A percentile compares a stretch with the other conserved stretches of the same genome.
Evolutionary conservation across 2,113 vertebrate species (phyloP).

Genomic region (Ammodytes marinus): DNA sequence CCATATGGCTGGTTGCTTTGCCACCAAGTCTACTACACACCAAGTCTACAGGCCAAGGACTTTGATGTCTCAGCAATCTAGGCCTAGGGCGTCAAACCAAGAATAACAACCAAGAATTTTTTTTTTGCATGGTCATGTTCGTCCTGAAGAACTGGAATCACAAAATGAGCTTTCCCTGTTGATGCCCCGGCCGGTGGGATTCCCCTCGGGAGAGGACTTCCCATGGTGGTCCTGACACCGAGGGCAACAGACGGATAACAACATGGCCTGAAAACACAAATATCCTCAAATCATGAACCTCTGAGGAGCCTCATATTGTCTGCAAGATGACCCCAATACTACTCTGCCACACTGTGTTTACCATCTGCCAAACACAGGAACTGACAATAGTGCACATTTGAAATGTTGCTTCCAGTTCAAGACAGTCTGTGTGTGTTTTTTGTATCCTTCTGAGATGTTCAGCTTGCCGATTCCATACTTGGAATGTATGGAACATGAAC

Average conservation of each 20-base stretch:
- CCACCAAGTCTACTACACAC: conserved; percentile 8
- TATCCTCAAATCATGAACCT: conserved; percentile 66
- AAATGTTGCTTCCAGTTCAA: neutral
- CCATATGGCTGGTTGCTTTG: conserved; percentile 79
- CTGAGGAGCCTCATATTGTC: conserved; percentile 38
- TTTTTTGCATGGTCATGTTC: neutral
- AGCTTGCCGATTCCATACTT: neutral
- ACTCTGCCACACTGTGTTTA: conserved; percentile 3
- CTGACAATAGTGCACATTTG: conserved; percentile 2
- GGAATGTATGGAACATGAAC: neutral
- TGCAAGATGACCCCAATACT: conserved; percentile 10
- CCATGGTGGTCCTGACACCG: conserved; percentile 75
- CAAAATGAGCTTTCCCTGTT: conserved; percentile 21
- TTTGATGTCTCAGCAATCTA: neutral
- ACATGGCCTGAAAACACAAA: conserved; percentile 68
- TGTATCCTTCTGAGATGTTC: neutral
- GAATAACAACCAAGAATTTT: neutral
- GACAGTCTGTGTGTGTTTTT: neutral
- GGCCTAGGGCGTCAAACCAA: neutral
- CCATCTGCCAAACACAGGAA: conserved; percentile 37
- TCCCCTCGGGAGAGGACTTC: conserved; percentile 43
- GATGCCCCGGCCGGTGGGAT: conserved; percentile 8
- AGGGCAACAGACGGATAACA: conserved; percentile 56
- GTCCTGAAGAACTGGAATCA: conserved; percentile 28
- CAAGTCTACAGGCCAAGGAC: neutral